Evolutionary conservation across 1,140 invertebrate genomes (phyloP).

Genomic region (Anastrepha obliqua): DNA sequence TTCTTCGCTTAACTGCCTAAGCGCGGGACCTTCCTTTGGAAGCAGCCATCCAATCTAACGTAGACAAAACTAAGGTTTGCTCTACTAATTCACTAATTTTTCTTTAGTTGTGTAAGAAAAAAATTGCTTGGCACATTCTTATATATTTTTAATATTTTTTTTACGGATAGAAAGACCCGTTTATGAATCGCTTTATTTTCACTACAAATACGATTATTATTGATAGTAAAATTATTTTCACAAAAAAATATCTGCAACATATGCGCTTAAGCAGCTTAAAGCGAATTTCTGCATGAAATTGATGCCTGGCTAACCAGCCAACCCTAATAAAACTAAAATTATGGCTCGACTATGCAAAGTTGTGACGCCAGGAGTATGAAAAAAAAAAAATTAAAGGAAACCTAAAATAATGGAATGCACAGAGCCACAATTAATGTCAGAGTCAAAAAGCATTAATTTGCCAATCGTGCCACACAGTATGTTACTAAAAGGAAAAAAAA

Average conservation of each 20-base stretch:
- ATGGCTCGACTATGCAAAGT: constrained; percentile 39
- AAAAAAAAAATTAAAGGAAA: not conserved
- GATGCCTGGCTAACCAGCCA: not conserved
- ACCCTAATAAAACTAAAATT: constrained; percentile 52
- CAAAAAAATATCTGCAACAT: constrained; percentile 28
- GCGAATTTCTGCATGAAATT: not conserved
- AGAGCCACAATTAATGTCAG: constrained; percentile 1
- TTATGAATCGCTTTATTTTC: no score
- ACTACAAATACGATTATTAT: no score
- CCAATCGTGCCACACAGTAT: constrained; percentile 33
- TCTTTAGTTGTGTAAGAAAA: no score
- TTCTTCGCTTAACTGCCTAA: no score
- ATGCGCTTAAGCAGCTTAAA: constrained; percentile 54
- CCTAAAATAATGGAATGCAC: not conserved
- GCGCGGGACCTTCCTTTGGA: no score
- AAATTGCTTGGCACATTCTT: no score
- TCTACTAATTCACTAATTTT: no score
- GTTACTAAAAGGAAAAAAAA: constrained; percentile 10
- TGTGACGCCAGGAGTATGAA: not conserved
- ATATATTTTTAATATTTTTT: no score
- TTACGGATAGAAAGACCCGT: no score
- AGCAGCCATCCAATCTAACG: no score
- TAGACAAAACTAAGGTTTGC: no score
- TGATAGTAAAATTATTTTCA: not conserved
- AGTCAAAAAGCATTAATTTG: constrained; percentile 54